Evolutionary conservation across 64 coral and sea anemone genomes (phyloP), one percentile per base, ranked within the genome.

Genomic region (Platygyra sinensis): DNA sequence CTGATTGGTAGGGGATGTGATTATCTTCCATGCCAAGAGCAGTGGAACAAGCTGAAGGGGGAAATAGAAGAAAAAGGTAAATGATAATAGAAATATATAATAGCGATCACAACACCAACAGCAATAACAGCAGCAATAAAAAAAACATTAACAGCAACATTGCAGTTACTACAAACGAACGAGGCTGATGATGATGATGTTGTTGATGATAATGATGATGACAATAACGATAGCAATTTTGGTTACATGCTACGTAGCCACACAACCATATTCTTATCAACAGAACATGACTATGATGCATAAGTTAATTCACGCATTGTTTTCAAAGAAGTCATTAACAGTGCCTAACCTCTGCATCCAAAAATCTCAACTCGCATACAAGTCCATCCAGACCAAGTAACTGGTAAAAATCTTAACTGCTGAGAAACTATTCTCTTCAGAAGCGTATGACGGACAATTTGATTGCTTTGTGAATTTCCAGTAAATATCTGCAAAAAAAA

Each of bases 271-370:
- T 46, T 46, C 42, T 46, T 46, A 8, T 46, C 42, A 46, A 8
- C 42, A 46, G 42, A 46, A 46, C 54, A 57, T 12, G 54, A 57
- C 3, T 57, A 57, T 57, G 15, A 57, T 57, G 3, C 54, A 57
- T 57, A 57, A 1, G 54, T 57, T 57, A 57, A 15, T 57, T 46
- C 5, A 46, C 42, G 54, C 54, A 57, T 0, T 57, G 54, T 57
- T 57, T 14, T 57, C 15, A 57, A 12, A 7, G 8, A 54, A 10
- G 8, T 54, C 13, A 54, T 14, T n/a, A 14, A 57, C 54, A 16
- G 54, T 51, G 50, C 4, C 72, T 71, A 20, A 92, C 90, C 83
- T 92, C 76, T 92, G 50, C 90, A 92, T 52, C 90, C 90, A 87
- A 75, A 92, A 6, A 87, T 46, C 7, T 92, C 90, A 24, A 92